These are phyloP conservation scores for Brachirus orientalis DNA, from an alignment of 2,113 vertebrate genomes.

Conservation along the genomic window DNA sequence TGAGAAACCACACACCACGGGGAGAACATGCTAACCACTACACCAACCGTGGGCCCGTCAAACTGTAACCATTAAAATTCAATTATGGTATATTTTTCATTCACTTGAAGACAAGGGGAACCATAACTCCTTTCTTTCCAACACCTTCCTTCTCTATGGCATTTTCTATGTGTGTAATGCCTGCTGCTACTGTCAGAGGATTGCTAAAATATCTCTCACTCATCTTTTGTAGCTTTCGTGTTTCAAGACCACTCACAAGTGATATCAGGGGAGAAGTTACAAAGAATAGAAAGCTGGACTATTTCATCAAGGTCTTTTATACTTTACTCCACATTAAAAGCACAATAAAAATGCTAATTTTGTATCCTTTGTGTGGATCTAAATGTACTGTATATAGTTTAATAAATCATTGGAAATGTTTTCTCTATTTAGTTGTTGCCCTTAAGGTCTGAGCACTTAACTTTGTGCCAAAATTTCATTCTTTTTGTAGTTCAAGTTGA, in stretches of 20 bases:
- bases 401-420: conserved; percentile 33
- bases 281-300: conserved; percentile 29
- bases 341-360: conserved; percentile 25
- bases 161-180: conserved; percentile 22
- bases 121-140: conserved; percentile 59
- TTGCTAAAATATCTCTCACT: conserved; percentile 70
- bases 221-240: conserved; percentile 42
- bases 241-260: conserved; percentile 19
- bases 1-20: no score
- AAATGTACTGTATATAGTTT: conserved; percentile 33
- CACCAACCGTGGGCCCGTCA: no score
- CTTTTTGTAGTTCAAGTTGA: conserved; percentile 56
- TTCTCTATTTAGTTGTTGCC: conserved; percentile 42
- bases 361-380: conserved; percentile 18
- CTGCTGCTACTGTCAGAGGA: conserved; percentile 74
- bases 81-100: conserved; percentile 78
- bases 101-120: conserved; percentile 71
- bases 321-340: conserved; percentile 6
- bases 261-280: conserved; percentile 28
- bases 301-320: conserved; percentile 23
- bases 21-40: no score
- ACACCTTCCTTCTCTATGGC: conserved; percentile 31
- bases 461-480: conserved; percentile 32
- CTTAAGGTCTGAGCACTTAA: conserved; percentile 43
- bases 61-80: conserved; percentile 81